Base-by-base conservation (phyloP, 2,888 invertebrate genomes). In the Caenorhabditis imperialis region DNA sequence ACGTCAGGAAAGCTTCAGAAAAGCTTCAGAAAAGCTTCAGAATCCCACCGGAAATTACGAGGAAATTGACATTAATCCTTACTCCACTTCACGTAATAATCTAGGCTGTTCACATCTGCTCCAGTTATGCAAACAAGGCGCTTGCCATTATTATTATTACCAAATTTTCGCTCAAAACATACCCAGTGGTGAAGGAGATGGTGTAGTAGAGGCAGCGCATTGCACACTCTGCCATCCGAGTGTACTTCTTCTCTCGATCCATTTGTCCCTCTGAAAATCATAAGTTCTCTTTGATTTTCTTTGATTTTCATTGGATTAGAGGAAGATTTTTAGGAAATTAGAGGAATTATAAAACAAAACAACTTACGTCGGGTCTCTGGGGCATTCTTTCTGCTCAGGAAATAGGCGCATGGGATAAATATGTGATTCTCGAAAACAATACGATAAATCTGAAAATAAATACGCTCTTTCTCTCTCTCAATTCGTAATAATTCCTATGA, bases 211-310 rank as follows among this genome's bases (percentile, higher is more conserved):
- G 53, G 72, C 85, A 81, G 23, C 85, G 72, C 85, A 82, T 86
- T n/a, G 81, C 84, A 42, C 84, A 85, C 73, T 87, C 87, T 7
- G 85, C 83, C 27, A 87, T 86, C 55, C 85, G 75, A 53, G 81
- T 86, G 75, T 88, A 86, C 50, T 79, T 83, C 47, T 74, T 67
- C 33, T 78, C 70, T n/a, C 79, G 54, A n/a, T 75, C 81, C 42
- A 71, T 20, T 12, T 69, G 62, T 42, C 62, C 78, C 48, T 73
- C 81, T 78, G 50, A 37, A 77, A 53, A n/a, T 22, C 25, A 42
- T 8, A 18, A 8, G 1, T 18, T 16, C 20, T 3, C 37, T 50
- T 61, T 14, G 44, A n/a, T n/a, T n/a, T n/a, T n/a, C n/a, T n/a
- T n/a, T n/a, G n/a, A n/a, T n/a, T n/a, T n/a, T n/a, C n/a, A 37